phyloP scores from a whole-genome alignment of 1,140 invertebrate species.

The Tetramorium simillimum region DNA sequence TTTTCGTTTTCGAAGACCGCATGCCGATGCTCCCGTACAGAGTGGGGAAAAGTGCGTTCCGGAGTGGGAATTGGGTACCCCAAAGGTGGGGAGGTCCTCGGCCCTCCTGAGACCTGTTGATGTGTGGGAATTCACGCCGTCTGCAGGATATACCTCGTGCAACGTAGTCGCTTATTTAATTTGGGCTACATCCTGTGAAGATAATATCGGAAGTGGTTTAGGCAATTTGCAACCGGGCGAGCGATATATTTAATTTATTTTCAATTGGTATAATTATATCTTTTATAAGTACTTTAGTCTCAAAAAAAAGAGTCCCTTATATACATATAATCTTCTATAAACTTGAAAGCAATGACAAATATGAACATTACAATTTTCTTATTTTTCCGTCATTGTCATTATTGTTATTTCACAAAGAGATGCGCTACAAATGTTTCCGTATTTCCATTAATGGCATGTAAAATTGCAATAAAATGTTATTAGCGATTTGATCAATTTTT shows the following conservation, averaged over 20 bases:
- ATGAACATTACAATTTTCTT: background rate
- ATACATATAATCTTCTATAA: background rate
- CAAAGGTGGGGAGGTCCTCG: slow-evolving; percentile 75
- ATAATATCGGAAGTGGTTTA: slow-evolving; percentile 43
- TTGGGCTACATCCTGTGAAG: slow-evolving; percentile 57
- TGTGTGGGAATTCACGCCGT: slow-evolving; percentile 84
- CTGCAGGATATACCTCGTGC: slow-evolving; percentile 60
- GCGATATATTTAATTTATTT: slow-evolving; percentile 15
- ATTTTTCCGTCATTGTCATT: background rate
- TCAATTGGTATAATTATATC: slow-evolving; percentile 5
- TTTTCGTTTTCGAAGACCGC: slow-evolving; percentile 84
- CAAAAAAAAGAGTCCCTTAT: background rate
- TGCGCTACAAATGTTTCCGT: background rate
- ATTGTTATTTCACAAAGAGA: background rate
- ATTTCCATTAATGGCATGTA: background rate
- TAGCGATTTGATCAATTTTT: background rate
- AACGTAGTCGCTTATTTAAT: slow-evolving; percentile 60
- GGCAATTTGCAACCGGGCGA: background rate
- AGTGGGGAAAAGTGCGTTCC: slow-evolving; percentile 75
- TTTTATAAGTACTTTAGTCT: background rate
- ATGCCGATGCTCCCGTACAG: slow-evolving; percentile 84
- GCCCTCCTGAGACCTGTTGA: slow-evolving; percentile 84
- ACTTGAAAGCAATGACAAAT: background rate
- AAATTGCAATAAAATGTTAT: slow-evolving; percentile 33
- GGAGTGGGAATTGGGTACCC: slow-evolving; percentile 76